Base-by-base conservation (phyloP, 2,113 vertebrate species). In the Passerina amoena region DNA sequence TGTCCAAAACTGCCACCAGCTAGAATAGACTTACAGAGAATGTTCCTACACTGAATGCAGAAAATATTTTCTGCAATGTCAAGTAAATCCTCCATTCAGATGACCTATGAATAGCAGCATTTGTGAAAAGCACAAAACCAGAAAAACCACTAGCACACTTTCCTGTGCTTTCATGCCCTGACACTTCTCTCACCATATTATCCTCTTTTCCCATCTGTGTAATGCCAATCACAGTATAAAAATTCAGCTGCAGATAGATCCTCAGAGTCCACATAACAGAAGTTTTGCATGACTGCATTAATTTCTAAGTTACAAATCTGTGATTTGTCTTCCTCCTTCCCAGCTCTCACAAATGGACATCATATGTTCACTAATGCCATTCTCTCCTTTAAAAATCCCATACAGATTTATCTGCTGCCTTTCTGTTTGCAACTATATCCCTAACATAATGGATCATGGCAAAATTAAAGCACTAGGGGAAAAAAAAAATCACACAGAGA, bases 201-300 rank as follows among this genome's bases (percentile, higher is more conserved):
- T 70, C 54, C 35, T 81, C 59, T 76, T 65, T 57, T 75, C 54
- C 92, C 73, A 83, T 95, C 88, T 89, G 87, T 82, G 87, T 77
- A 76, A 59, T 89, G 89, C 91, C 66, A 93, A 85, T 83, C 71
- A 88, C 42, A 68, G 56, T 24, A 77, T 25, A 59, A 79, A 90
- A 86, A 90, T 80, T 88, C 57, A 91, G 44, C 56, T 65, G 66
- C 25, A 68, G 48, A 83, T 73, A 79, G 82, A 73, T 71, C n/a
- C 57, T 89, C 45, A 38, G 89, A 92, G 82, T 61, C 94, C 86
- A 81, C 59, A 64, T 51, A 72, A 73, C 59, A 80, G 78, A 84
- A 96, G 37, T 89, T 86, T 93, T 73, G 44, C 68, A 91, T 77
- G 37, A 86, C 38, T 93, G 47, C 94, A 88, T 85, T 94, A 63